A percentile compares a stretch with the other conserved stretches of the same genome.
phyloP scores from a whole-genome alignment of 1,140 invertebrate genomes.

The Pseudomyrmex cubaensis region DNA sequence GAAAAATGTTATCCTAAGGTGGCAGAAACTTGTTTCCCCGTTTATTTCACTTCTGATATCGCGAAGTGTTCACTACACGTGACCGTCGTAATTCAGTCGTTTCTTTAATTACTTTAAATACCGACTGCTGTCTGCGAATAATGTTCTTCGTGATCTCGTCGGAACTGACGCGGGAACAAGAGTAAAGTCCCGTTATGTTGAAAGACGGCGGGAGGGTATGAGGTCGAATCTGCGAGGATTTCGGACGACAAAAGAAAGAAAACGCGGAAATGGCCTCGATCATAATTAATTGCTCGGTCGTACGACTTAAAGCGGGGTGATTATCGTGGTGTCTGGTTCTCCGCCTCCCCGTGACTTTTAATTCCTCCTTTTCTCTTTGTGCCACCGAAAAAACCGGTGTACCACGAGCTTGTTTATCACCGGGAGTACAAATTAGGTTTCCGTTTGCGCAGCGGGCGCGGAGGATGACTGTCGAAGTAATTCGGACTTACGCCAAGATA shows the following conservation, averaged over 20 bases:
- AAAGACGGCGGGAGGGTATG: constrained; percentile 17
- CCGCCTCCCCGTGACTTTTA: neutral
- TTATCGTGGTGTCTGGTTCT: constrained; percentile 14
- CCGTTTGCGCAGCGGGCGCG: constrained; percentile 10
- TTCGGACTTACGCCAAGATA: constrained; percentile 28
- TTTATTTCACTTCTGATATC: neutral
- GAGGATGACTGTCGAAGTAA: constrained; percentile 55
- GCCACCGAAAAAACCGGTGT: neutral
- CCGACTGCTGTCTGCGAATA: no score
- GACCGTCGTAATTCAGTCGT: neutral
- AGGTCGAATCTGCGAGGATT: neutral
- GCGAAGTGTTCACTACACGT: neutral
- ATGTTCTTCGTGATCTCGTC: neutral
- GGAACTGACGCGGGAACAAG: neutral
- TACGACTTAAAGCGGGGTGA: neutral
- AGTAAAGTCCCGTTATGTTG: constrained; percentile 28
- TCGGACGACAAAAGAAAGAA: constrained; percentile 27
- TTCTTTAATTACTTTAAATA: neutral
- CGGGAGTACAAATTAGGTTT: constrained; percentile 45
- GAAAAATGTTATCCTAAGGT: neutral
- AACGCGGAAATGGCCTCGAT: constrained; percentile 23
- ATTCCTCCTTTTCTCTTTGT: neutral
- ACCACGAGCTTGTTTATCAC: constrained; percentile 35
- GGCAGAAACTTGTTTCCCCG: neutral
- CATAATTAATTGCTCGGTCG: constrained; percentile 48